Evolutionary conservation across 2,888 invertebrate genomes (phyloP).

Genomic region (Luperina testacea): DNA sequence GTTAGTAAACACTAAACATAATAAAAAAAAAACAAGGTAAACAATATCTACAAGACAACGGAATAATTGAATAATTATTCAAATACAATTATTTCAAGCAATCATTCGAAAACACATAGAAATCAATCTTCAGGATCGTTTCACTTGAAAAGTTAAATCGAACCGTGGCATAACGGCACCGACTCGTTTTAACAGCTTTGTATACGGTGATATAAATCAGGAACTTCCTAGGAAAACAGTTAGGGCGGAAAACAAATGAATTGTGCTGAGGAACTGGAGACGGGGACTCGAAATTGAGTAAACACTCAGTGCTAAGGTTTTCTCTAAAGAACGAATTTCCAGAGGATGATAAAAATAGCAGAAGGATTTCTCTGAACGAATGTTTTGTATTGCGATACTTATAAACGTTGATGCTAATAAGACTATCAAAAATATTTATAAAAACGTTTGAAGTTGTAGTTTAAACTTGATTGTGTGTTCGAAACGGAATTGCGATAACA

Average conservation of each 20-base stretch:
- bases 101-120: not conserved
- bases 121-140: not conserved
- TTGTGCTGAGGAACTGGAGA: not conserved
- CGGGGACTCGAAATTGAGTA: not conserved
- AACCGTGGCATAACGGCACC: too few species aligned
- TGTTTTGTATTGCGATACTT: not conserved
- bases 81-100: not conserved
- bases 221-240: not conserved
- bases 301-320: not conserved
- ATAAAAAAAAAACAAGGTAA: too few species aligned
- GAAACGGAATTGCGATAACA: not conserved
- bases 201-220: not conserved
- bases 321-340: not conserved
- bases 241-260: not conserved
- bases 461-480: not conserved
- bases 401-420: not conserved
- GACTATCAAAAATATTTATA: not conserved
- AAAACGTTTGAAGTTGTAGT: too few species aligned
- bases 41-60: too few species aligned
- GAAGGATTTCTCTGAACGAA: not conserved
- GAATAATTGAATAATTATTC: too few species aligned
- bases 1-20: too few species aligned
- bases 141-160: not conserved
- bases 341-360: not conserved
- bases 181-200: not conserved